phyloP scores from a whole-genome alignment of 2,113 vertebrate species.

The Panurus biarmicus region DNA sequence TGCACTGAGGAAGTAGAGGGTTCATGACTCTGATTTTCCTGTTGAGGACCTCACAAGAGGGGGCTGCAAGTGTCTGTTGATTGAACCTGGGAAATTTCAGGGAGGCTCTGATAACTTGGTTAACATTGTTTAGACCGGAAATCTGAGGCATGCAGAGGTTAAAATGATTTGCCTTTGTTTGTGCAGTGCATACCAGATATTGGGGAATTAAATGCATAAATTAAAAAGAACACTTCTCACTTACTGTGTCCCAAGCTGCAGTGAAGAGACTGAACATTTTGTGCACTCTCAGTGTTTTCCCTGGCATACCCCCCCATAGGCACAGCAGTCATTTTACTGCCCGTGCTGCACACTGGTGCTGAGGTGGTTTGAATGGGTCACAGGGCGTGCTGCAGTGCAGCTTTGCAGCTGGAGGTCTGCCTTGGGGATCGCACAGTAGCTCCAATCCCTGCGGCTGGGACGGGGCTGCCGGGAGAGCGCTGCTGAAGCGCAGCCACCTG shows the following conservation, averaged over 20 bases:
- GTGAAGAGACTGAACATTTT: background rate
- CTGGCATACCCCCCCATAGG: rapidly evolving
- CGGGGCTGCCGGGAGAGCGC: background rate
- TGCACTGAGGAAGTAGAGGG: background rate
- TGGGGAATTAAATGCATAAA: background rate
- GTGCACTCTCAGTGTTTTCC: background rate
- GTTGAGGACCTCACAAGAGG: background rate
- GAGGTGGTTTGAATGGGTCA: background rate
- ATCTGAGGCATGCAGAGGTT: background rate
- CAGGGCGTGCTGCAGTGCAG: rapidly evolving
- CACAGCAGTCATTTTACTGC: background rate
- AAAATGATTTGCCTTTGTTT: background rate
- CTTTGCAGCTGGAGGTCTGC: background rate
- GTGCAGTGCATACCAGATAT: background rate
- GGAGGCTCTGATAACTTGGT: background rate
- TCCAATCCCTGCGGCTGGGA: background rate
- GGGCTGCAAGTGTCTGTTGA: background rate
- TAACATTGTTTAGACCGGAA: background rate
- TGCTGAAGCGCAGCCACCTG: conserved; percentile 37
- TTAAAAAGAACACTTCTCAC: background rate
- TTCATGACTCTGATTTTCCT: background rate
- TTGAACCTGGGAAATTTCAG: background rate
- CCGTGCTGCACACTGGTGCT: rapidly evolving
- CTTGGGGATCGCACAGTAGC: background rate
- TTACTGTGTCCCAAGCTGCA: background rate